Percentiles rank a stretch among this genome's conserved stretches.
Conservation (phyloP, 2,797 vertebrate species). For the Channallabes apus region DNA sequence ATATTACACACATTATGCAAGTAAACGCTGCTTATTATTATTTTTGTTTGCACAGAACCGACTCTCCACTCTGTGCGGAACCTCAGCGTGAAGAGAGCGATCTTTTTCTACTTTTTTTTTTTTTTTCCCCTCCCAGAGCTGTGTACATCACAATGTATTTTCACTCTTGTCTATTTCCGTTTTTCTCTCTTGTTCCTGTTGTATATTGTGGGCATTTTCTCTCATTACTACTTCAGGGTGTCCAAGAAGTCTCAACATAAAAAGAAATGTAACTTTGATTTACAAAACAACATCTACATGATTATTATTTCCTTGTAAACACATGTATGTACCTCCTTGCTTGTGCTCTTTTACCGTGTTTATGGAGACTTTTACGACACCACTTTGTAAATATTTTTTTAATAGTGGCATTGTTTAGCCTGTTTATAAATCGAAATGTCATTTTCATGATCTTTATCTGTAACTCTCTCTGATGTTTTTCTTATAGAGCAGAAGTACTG, state of each 20-base stretch:
- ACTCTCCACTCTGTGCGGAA: constrained; percentile 69
- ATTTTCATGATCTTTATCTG: neutral
- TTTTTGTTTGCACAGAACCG: constrained; percentile 63
- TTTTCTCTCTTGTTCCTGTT: neutral
- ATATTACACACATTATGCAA: neutral
- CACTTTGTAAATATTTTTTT: constrained; percentile 23
- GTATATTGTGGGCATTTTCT: constrained; percentile 20
- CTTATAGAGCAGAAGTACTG: neutral
- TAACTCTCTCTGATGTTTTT: neutral
- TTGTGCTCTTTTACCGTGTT: too few species aligned
- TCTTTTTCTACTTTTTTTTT: neutral
- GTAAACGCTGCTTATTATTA: neutral
- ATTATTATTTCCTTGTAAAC: too few species aligned
- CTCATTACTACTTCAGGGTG: neutral
- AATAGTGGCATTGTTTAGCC: neutral
- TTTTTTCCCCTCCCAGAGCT: neutral
- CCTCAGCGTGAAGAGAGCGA: constrained; percentile 55
- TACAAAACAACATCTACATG: too few species aligned
- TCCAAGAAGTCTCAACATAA: neutral
- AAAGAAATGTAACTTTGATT: too few species aligned
- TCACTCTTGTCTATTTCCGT: neutral
- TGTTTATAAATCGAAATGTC: neutral
- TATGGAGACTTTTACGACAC: too few species aligned
- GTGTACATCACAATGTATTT: neutral
- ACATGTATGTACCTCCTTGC: too few species aligned